Evolutionary conservation across 2,113 vertebrate genomes (phyloP).

Genomic region (Rhinoderma darwinii): DNA sequence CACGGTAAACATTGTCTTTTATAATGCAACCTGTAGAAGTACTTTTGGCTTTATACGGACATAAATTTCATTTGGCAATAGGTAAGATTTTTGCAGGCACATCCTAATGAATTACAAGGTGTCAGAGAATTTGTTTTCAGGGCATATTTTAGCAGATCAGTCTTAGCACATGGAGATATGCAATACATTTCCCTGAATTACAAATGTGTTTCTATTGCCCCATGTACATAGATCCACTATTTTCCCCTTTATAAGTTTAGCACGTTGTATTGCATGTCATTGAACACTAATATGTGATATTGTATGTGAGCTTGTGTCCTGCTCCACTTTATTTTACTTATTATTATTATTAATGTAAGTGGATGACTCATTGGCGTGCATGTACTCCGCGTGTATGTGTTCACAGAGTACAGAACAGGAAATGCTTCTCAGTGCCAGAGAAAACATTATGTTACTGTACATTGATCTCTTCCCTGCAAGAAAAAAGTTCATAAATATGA

Average conservation of each 20-base stretch:
- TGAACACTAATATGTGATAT: neutral
- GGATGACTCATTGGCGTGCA: neutral
- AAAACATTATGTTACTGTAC: conserved; percentile 25
- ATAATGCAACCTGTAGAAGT: neutral
- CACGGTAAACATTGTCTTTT: no score
- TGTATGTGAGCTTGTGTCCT: neutral
- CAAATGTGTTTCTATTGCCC: neutral
- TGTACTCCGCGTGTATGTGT: neutral
- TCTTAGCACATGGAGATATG: neutral
- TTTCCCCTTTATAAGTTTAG: neutral
- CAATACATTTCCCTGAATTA: neutral
- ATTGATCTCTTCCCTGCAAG: neutral
- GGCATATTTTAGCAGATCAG: neutral
- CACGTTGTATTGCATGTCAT: neutral
- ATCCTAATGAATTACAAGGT: neutral
- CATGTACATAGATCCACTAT: neutral
- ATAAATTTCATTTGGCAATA: neutral
- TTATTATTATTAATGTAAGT: neutral
- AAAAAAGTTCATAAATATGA: neutral
- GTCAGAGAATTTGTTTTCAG: conserved; percentile 10
- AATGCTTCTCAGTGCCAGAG: neutral
- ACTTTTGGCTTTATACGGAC: conserved; percentile 4
- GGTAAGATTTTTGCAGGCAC: neutral
- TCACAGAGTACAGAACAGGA: conserved; percentile 1
- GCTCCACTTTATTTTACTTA: neutral